Conservation (phyloP, 2,888 invertebrate species). For the Nomada ruficornis region DNA sequence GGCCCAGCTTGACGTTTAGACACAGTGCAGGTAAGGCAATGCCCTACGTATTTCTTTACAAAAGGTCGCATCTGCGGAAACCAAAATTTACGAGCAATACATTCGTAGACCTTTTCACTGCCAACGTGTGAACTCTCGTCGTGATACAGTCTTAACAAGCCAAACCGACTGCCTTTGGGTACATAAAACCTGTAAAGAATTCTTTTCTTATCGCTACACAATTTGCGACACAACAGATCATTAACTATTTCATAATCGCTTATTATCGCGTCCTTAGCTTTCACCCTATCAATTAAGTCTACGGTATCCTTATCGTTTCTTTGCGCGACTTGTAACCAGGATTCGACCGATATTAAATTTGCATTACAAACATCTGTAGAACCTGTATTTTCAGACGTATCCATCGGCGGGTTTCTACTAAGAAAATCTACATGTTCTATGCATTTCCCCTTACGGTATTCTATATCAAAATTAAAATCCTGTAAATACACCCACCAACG, state of each 20-base stretch:
- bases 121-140: too few species aligned
- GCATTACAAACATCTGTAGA: background rate
- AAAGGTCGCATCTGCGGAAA: too few species aligned
- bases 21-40: too few species aligned
- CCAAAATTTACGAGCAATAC: too few species aligned
- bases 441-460: slow-evolving; percentile 55
- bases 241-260: background rate
- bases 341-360: slow-evolving; percentile 30
- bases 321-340: slow-evolving; percentile 58
- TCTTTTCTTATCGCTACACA: background rate
- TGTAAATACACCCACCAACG: slow-evolving; percentile 56
- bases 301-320: too few species aligned
- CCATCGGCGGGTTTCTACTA: slow-evolving; percentile 61
- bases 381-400: slow-evolving; percentile 56
- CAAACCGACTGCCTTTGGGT: background rate
- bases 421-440: slow-evolving; percentile 56
- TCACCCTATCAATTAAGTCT: background rate
- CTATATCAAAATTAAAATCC: slow-evolving; percentile 58
- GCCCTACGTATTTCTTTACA: too few species aligned
- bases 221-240: background rate
- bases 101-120: too few species aligned
- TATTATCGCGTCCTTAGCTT: background rate
- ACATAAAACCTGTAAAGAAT: background rate
- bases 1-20: slow-evolving; percentile 10
- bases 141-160: background rate